Evolutionary conservation across 2,113 vertebrate genomes (phyloP).

Genomic region (Petroica traversi): DNA sequence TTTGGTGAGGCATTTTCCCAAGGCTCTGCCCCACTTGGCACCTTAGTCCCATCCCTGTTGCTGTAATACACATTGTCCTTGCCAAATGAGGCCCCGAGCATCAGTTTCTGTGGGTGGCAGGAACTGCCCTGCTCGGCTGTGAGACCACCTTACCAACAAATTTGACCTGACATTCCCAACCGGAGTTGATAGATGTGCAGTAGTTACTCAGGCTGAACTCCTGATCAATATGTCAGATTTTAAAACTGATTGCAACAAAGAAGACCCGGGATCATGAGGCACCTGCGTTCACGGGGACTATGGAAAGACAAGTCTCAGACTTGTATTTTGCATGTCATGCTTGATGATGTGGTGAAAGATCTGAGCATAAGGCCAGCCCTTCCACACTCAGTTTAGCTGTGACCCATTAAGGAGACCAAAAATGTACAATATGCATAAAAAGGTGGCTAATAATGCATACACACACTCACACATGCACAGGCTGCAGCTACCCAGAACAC

Average conservation of each 20-base stretch:
- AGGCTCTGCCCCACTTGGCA: neutral
- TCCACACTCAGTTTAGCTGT: slow-evolving; percentile 46
- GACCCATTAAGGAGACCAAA: slow-evolving; percentile 60
- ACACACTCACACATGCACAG: neutral
- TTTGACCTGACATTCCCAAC: slow-evolving; percentile 58
- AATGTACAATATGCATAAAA: slow-evolving; percentile 62
- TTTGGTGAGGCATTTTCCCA: neutral
- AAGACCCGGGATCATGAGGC: slow-evolving; percentile 43
- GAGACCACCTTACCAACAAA: slow-evolving; percentile 60
- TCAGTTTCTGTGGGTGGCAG: neutral
- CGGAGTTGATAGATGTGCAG: slow-evolving; percentile 62
- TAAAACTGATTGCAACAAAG: slow-evolving; percentile 69
- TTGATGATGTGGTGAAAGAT: neutral
- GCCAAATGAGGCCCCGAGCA: neutral
- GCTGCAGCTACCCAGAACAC: slow-evolving; percentile 48
- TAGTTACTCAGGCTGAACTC: slow-evolving; percentile 76
- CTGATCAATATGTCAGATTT: slow-evolving; percentile 80
- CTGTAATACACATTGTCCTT: neutral
- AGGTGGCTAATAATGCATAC: slow-evolving; percentile 12
- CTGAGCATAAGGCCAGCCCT: slow-evolving; percentile 31
- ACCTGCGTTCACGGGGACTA: slow-evolving; percentile 1
- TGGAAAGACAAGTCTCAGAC: slow-evolving; percentile 30
- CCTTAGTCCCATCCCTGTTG: neutral
- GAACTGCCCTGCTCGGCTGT: neutral
- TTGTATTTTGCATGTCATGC: slow-evolving; percentile 10